Base-by-base conservation (phyloP, 1,140 invertebrate species). In the Drosophila nannoptera region DNA sequence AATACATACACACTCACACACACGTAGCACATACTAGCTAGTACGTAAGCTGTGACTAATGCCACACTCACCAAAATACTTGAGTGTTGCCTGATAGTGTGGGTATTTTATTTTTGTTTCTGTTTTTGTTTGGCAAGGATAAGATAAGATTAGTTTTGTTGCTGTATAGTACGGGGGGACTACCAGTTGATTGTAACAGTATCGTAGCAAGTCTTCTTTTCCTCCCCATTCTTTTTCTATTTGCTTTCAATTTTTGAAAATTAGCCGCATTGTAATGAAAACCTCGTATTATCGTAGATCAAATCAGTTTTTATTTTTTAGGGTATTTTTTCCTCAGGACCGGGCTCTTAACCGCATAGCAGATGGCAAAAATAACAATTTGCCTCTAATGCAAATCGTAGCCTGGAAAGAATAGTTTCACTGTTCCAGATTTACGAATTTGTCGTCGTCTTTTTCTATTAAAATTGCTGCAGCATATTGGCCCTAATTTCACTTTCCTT, bases 131-230 rank as follows among this genome's bases (percentile, higher is more conserved):
- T 63, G 40, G 40, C 58, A 77, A 77, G 78, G 80, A 83, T 83
- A 84, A 84, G 78, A 83, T 83, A 83, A 83, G 78, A 83, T 80
- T 80, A 72, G 29, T 58, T 56, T 50, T 33, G 14, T 16, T 43
- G 32, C 4, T 22, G 53, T 32, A 31, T 12, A 36, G 11, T 42
- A 22, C 42, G 42, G 4, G 55, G 29, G 22, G 22, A 22, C 12
- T 14, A 38, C 8, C 32, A 56, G 43, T 56, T 32, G 42, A 58
- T 58, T 58, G 55, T 58, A 46, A 33, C 40, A 11, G n/a, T 11
- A 36, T 42, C 53, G 9, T 1, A 22, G 16, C 9, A 40, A 33
- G 22, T 56, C 7, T 31, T 6, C 33, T 12, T 35, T 29, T 46
- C 2, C 33, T 12, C 14, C 22, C 11, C 29, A 11, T 46, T 46